Conservation (phyloP, 2,797 vertebrate species). For the Neomorphus geoffroyi region DNA sequence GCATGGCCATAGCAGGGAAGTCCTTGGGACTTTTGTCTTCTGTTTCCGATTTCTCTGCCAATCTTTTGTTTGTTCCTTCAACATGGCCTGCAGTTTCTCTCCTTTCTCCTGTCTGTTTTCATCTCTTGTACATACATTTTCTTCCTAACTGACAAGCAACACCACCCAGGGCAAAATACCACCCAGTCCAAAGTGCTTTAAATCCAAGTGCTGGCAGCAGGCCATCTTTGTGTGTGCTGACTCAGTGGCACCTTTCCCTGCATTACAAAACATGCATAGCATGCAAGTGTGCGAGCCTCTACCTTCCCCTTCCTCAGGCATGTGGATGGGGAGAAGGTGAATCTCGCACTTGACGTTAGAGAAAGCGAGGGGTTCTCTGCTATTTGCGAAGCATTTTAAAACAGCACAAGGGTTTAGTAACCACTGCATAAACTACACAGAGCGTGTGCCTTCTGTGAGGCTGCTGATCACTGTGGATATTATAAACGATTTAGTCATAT, state of each 20-base stretch:
- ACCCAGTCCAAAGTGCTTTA: constrained; percentile 15
- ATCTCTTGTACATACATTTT: neutral
- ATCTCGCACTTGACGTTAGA: neutral
- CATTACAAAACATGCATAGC: neutral
- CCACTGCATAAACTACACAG: neutral
- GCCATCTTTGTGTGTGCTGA: constrained; percentile 36
- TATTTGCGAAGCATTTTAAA: neutral
- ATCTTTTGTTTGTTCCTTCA: neutral
- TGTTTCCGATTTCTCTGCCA: neutral
- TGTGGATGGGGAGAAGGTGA: neutral
- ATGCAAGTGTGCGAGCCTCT: constrained; percentile 1
- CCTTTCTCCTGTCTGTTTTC: constrained; percentile 1
- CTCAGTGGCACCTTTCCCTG: constrained; percentile 39
- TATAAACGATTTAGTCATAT: neutral
- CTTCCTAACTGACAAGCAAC: neutral
- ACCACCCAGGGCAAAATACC: neutral
- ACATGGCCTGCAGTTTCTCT: neutral
- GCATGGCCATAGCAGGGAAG: neutral
- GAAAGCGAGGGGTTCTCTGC: neutral
- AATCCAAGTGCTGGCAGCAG: neutral
- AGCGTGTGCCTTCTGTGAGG: neutral
- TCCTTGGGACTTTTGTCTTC: neutral
- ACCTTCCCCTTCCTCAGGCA: neutral
- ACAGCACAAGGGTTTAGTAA: neutral
- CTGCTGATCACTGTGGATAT: neutral